Conservation (phyloP, 1,140 invertebrate species). For the Amphibalanus amphitrite region DNA sequence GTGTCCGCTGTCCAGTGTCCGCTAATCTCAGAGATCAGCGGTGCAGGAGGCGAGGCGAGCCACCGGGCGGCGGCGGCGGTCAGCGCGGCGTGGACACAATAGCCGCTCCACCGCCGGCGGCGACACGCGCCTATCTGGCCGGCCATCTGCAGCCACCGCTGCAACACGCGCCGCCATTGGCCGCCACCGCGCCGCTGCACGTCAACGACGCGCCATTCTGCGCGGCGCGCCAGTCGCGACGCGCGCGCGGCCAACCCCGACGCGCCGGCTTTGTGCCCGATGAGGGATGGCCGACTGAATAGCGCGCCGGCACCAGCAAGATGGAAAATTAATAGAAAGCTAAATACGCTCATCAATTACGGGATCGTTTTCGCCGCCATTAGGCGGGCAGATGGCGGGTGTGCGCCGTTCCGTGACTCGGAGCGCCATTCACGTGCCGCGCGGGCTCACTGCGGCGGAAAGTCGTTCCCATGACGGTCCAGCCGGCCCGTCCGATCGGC, state of each 20-base stretch:
- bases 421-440: background rate
- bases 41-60: background rate
- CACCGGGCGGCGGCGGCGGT: no score
- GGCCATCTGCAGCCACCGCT: background rate
- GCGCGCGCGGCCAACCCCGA: background rate
- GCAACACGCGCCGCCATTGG: background rate
- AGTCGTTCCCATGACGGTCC: background rate
- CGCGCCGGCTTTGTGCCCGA: background rate
- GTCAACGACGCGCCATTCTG: background rate
- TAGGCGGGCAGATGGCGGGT: background rate
- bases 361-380: background rate
- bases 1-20: background rate
- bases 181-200: background rate
- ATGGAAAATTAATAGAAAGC: constrained; percentile 2
- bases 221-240: background rate
- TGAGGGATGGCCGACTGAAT: background rate
- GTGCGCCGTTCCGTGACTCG: background rate
- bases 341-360: constrained; percentile 2
- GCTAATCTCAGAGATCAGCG: background rate
- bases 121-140: background rate
- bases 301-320: background rate
- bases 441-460: background rate
- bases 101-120: no score
- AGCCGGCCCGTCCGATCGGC: no score
- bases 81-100: no score